These are phyloP conservation scores for Quadriops clusia DNA, from an alignment of 2,888 invertebrate genomes.

Conservation along the genomic window DNA sequence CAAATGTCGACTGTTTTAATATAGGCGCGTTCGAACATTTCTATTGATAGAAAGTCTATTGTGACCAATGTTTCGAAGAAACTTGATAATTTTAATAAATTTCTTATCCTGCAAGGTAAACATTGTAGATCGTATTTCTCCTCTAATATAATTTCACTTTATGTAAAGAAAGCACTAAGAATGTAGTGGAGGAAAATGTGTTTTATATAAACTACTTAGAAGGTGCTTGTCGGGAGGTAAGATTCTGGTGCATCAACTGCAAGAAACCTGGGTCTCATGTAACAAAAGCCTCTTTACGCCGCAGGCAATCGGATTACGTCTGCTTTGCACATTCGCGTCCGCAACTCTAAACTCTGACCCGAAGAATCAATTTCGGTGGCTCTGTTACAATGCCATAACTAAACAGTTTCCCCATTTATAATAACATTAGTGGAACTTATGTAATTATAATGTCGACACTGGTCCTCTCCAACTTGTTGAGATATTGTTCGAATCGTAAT, in stretches of 20 bases:
- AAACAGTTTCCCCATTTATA: constrained; percentile 20
- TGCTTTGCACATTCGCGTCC: constrained; percentile 25
- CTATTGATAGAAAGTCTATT: too few relatives aligned
- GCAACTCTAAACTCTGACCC: constrained; percentile 22
- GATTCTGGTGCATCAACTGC: constrained; percentile 8
- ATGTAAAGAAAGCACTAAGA: too few relatives aligned
- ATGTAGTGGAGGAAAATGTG: too few relatives aligned
- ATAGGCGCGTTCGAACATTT: too few relatives aligned
- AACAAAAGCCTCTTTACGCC: constrained; percentile 25
- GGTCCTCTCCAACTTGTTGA: constrained; percentile 17
- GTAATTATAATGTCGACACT: constrained; percentile 20
- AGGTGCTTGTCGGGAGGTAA: not conserved
- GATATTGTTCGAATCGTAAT: constrained; percentile 18
- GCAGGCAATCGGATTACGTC: constrained; percentile 28
- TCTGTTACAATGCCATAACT: constrained; percentile 21
- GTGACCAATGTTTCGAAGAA: too few relatives aligned
- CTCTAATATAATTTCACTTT: too few relatives aligned
- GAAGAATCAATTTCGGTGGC: constrained; percentile 24
- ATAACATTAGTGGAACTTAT: constrained; percentile 21
- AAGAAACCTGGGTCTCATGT: constrained; percentile 13
- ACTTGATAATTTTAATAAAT: too few relatives aligned
- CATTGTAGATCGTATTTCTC: too few relatives aligned
- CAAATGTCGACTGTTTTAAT: too few relatives aligned
- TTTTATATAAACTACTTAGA: too few relatives aligned
- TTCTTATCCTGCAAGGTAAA: too few relatives aligned